Evolutionary conservation across 2,113 vertebrate species (phyloP).

Genomic region (Ictalurus punctatus): DNA sequence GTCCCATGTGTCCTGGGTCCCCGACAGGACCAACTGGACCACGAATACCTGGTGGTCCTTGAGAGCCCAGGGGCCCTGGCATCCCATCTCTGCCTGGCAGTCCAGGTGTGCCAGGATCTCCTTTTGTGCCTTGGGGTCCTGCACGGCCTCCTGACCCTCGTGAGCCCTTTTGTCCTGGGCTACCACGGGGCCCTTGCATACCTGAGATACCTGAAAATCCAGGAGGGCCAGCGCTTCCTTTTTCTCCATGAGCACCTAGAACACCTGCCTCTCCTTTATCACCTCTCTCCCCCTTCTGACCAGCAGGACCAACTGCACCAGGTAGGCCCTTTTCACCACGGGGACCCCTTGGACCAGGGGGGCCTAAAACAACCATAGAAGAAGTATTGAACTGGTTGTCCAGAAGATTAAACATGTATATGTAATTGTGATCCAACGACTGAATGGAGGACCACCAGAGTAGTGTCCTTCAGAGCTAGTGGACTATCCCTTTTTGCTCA

Average conservation of each 20-base stretch:
- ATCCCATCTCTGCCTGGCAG: constrained; percentile 85
- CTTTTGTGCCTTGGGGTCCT: constrained; percentile 82
- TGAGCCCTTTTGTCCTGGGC: constrained; percentile 86
- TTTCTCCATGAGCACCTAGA: constrained; percentile 83
- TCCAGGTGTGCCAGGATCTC: constrained; percentile 84
- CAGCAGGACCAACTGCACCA: constrained; percentile 81
- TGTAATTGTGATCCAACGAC: neutral
- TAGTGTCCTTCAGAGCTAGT: neutral
- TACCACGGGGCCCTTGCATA: constrained; percentile 84
- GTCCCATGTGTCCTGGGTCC: constrained; percentile 80
- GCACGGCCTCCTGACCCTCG: constrained; percentile 91
- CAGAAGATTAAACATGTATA: neutral
- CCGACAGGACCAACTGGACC: constrained; percentile 84
- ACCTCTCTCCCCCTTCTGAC: constrained; percentile 89
- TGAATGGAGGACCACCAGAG: neutral
- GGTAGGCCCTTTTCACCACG: constrained; percentile 88
- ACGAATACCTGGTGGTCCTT: constrained; percentile 83
- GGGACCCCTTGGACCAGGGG: constrained; percentile 89
- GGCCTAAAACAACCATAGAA: constrained; percentile 78
- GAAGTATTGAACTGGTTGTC: neutral
- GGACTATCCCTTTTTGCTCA: neutral
- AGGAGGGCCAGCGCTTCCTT: constrained; percentile 76
- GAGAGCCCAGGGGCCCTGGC: constrained; percentile 81
- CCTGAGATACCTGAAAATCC: constrained; percentile 87
- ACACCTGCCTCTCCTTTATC: constrained; percentile 84